Base-by-base conservation (phyloP, 2,888 invertebrate genomes). In the Patella caerulea region DNA sequence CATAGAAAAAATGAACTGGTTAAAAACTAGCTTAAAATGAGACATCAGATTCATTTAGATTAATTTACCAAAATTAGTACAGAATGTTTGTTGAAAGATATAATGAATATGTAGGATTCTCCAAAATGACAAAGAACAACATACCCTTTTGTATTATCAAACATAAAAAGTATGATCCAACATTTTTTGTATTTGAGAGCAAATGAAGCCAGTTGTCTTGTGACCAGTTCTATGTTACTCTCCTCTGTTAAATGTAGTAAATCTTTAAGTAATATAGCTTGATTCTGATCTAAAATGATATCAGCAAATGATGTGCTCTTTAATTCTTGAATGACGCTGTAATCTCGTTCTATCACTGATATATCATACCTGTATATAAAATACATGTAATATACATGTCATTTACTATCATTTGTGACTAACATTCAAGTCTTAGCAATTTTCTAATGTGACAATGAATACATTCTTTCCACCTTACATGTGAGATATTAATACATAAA, bases 221-320 rank as follows among this genome's bases (percentile, higher is more conserved):
- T 76, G 12, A 86, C 72, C 54, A 78, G 75, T 72, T 85, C 84
- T 11, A 85, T 74, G 15, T 75, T 75, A 53, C 73, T 72, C n/a
- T 79, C 82, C 56, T 85, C 85, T 9, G 34, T 75, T 34, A 88
- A 34, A 19, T 82, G 78, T 11, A 45, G 24, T n/a, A 85, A 34
- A 19, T 75, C 53, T 53, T 84, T 77, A 11, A 86, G 77, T 12
- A 86, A 78, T 14, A 88, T 79, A 71, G 84, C 81, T n/a, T 82
- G 81, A 54, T 72, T 83, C 70, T 84, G 85, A 82, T 87, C 86
- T 17, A 88, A 74, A 54, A 84, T 83, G 11, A 88, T 54, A 75
- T 88, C 88, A 72, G 86, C 82, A 78, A 83, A 86, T 29, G 72
- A 72, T 7, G 55, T 53, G 9, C 34, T 71, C 17, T 17, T 65